A percentile compares a stretch with the other conserved stretches of the same genome.
Conservation (phyloP, 1,140 invertebrate genomes). For the Camponotus vicinus region DNA sequence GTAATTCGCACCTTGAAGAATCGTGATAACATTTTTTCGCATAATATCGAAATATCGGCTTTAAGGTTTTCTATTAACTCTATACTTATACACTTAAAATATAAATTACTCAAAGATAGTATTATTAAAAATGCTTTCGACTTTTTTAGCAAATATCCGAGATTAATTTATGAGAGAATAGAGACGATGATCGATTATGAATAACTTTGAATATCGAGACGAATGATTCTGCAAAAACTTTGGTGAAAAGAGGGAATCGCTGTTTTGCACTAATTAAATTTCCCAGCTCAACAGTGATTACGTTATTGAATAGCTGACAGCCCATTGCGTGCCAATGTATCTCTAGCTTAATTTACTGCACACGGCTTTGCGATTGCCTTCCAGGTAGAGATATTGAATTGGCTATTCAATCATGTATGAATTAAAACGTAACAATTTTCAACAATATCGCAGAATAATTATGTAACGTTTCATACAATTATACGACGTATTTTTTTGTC, state of each 20-base stretch:
- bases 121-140: not conserved
- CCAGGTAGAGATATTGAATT: conserved; percentile 19
- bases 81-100: not conserved
- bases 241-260: conserved; percentile 38
- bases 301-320: conserved; percentile 44
- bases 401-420: conserved; percentile 27
- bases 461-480: not conserved
- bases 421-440: conserved; percentile 36
- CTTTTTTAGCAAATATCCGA: not conserved
- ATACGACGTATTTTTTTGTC: not conserved
- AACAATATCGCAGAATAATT: not conserved
- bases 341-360: conserved; percentile 38
- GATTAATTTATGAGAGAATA: not conserved
- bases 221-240: conserved; percentile 20
- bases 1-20: not conserved
- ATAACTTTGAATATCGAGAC: conserved; percentile 33
- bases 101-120: not conserved
- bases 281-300: conserved; percentile 36
- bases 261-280: conserved; percentile 53
- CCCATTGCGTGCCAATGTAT: not conserved
- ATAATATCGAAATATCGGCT: not conserved
- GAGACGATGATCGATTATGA: conserved; percentile 15
- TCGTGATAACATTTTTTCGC: not conserved
- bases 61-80: not conserved
- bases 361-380: conserved; percentile 15